Evolutionary conservation across 2,113 vertebrate genomes (phyloP), one percentile per base, ranked within the genome.

Genomic region (Paratilapia polleni): DNA sequence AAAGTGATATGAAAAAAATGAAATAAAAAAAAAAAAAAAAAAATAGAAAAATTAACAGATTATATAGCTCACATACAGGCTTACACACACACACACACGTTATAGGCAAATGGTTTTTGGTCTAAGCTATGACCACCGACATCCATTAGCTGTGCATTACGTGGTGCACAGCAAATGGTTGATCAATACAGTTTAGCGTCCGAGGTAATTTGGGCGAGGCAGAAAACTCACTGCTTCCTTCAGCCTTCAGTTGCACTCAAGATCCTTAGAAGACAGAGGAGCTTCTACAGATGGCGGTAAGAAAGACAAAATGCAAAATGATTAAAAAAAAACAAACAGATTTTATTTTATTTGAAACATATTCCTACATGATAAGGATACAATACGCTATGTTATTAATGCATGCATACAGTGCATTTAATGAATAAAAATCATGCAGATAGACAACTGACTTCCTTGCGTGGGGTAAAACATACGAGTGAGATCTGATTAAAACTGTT

Each of bases 71-170:
- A 68, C 64, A 84, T 38, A 31, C 38, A 26, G 8, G 54, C 0
- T 74, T 86, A 57, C 75, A 13, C 43, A 54, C 43, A 79, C 58
- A 73, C 4, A 83, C 77, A n/a, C n/a, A n/a, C n/a, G 88, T 88
- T 62, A 56, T n/a, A 26, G 76, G 83, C 47, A 82, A 88, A 87
- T 91, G 66, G 59, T 8, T 85, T 80, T 81, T 73, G 68, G 59
- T 85, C 41, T 66, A 34, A 26, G 49, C 83, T 74, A 54, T 84
- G 70, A 92, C 86, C 85, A 83, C 82, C 54, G 14, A 38, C 14
- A 8, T 88, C 93, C 93, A 95, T 95, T 95, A 93, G 78, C 54
- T 0, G 19, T 80, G 61, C 90, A 94, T 91, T 89, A 93, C 1
- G 22, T n/a, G 43, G 28, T 3, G 15, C 11, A 20, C 5, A 26